Evolutionary conservation across 2,797 vertebrate genomes (phyloP).

Genomic region (Myotis vivesi): DNA sequence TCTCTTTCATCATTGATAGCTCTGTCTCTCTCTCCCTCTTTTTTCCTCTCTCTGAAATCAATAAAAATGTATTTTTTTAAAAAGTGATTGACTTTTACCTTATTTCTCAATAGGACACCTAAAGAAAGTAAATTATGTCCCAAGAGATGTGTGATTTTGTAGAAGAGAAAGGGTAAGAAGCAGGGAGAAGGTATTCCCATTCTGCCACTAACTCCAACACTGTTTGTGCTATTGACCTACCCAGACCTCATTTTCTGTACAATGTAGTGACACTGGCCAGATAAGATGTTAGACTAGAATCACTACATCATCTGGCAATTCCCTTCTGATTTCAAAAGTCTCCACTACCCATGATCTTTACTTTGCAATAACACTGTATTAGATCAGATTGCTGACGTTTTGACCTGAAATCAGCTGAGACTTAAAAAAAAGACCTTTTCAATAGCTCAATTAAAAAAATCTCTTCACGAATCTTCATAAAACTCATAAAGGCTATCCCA

Average conservation of each 20-base stretch:
- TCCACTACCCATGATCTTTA: not conserved
- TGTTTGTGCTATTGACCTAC: not conserved
- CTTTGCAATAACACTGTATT: not conserved
- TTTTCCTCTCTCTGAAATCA: too few relatives aligned
- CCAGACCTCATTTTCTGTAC: conserved; percentile 23
- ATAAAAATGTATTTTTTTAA: too few relatives aligned
- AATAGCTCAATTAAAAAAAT: not conserved
- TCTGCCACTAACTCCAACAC: not conserved
- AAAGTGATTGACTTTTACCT: not conserved
- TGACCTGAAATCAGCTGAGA: not conserved
- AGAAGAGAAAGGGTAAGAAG: not conserved
- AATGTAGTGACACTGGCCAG: not conserved
- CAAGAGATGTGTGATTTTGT: not conserved
- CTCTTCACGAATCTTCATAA: not conserved
- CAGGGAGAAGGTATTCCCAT: not conserved
- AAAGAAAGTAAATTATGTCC: not conserved
- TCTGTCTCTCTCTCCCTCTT: too few relatives aligned
- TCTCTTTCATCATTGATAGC: too few relatives aligned
- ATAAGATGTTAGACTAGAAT: not conserved
- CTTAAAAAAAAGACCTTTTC: not conserved
- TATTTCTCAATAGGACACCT: not conserved
- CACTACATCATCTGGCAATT: not conserved
- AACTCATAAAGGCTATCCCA: not conserved
- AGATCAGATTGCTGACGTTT: not conserved
- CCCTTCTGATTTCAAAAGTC: not conserved